Base-by-base conservation (phyloP, 64 coral and sea anemone genomes). In the Hydrozoanthus tunicans region DNA sequence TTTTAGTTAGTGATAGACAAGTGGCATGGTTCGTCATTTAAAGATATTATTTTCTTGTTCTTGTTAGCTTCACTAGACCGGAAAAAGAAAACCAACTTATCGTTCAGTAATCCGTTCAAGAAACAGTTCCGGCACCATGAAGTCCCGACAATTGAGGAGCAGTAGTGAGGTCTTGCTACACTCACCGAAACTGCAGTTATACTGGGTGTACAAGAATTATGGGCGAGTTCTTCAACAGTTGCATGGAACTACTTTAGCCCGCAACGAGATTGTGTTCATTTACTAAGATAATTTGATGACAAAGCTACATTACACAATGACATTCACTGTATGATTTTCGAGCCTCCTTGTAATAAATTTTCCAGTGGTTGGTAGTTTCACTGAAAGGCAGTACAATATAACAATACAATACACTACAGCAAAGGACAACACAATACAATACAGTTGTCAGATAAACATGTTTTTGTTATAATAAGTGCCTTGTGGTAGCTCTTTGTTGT, bases 81-180 rank as follows among this genome's bases (percentile, higher is more conserved):
- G 13, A 88, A 88, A 74, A 88, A 88, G 84, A 88, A 60, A 59
- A 57, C 20, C 56, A 88, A 88, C 24, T 4, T 88, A 70, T 88
- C 84, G 12, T 88, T 88, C 56, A 73, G 55, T 56, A 88, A 88
- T 17, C 84, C 84, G 27, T 88, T 88, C 66, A 88, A 88, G 68
- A 88, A 73, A 69, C 51, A 67, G 59, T 74, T 88, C 55, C 68
- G 69, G 59, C 84, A 88, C 70, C 84, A 88, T n/a, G 84, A 88
- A 74, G 84, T 88, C 15, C 69, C 84, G 24, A 88, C 68, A 71
- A 73, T 88, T 17, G 84, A 88, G 70, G 84, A 88, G 51, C 84
- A 88, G 56, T 86, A 75, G 56, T 74, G 54, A 26, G 3, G 25
- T 61, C 69, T 23, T 43, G 72, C 72, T 8, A 26, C 43, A 52